A percentile compares a stretch with the other conserved stretches of the same genome.
Conservation (phyloP, 2,888 invertebrate species). For the Argyra leucocephala region DNA sequence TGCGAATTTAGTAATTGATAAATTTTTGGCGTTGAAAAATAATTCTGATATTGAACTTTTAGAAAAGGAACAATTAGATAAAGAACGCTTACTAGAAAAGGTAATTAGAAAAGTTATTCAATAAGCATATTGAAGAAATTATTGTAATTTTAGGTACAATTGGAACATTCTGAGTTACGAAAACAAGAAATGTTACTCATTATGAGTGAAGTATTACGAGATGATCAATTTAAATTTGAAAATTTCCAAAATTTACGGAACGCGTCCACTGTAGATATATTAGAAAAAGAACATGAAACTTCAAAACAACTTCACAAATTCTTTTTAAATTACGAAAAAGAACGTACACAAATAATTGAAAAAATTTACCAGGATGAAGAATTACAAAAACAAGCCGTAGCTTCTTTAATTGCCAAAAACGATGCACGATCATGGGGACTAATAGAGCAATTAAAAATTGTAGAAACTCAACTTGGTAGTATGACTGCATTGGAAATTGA, state of each 20-base stretch:
- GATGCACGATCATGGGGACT: conserved; percentile 69
- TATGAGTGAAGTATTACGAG: conserved; percentile 60
- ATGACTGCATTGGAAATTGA: conserved; percentile 65
- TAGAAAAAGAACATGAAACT: conserved; percentile 57
- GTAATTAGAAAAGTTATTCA: conserved; percentile 17
- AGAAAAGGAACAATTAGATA: conserved; percentile 58
- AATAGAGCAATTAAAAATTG: conserved; percentile 62
- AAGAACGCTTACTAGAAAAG: conserved; percentile 55
- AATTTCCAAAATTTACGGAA: conserved; percentile 52
- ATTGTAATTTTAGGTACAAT: conserved; percentile 30
- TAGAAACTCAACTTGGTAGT: conserved; percentile 60
- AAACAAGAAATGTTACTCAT: conserved; percentile 60
- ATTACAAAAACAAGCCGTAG: conserved; percentile 62
- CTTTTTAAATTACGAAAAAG: conserved; percentile 53
- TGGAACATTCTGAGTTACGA: conserved; percentile 46
- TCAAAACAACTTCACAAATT: conserved; percentile 52
- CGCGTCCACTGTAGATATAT: conserved; percentile 50
- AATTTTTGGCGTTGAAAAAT: conserved; percentile 53
- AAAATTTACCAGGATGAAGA: conserved; percentile 59
- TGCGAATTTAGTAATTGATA: conserved; percentile 56
- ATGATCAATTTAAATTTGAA: conserved; percentile 55
- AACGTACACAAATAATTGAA: conserved; percentile 51
- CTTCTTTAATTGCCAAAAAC: conserved; percentile 59
- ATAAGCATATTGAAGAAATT: not conserved
- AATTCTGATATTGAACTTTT: conserved; percentile 53